Conservation (phyloP, 2,888 invertebrate species). For the Campopleginae sp. region DNA sequence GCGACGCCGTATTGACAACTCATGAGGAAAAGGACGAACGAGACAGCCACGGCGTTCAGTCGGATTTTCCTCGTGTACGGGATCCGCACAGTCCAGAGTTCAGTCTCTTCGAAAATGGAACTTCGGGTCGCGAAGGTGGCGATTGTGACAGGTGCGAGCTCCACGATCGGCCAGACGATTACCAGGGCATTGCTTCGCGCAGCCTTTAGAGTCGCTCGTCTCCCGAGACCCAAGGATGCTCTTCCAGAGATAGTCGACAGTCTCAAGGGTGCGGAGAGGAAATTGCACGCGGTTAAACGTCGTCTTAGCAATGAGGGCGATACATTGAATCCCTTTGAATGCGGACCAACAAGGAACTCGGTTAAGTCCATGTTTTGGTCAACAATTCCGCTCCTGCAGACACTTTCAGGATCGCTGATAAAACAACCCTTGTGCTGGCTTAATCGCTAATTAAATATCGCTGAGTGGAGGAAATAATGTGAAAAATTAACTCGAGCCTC, state of each 20-base stretch:
- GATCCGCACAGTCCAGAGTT: constrained; percentile 22
- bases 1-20: neutral
- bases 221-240: constrained; percentile 85
- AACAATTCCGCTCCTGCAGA: constrained; percentile 84
- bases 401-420: constrained; percentile 65
- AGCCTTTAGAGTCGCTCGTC: constrained; percentile 86
- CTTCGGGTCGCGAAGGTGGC: constrained; percentile 87
- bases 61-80: neutral
- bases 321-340: constrained; percentile 71
- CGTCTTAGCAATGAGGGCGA: constrained; percentile 72
- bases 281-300: constrained; percentile 76
- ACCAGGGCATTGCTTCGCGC: constrained; percentile 83
- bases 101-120: constrained; percentile 83
- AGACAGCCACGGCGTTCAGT: neutral
- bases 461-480: neutral
- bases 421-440: neutral
- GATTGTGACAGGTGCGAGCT: constrained; percentile 88
- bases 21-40: neutral
- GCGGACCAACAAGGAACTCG: constrained; percentile 75
- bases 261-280: constrained; percentile 71
- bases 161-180: constrained; percentile 87
- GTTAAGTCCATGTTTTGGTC: constrained; percentile 84
- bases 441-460: neutral
- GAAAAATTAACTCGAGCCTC: no score
- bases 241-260: constrained; percentile 78